Evolutionary conservation across 2,113 vertebrate species (phyloP).

Genomic region (Paradoxurus hermaphroditus): DNA sequence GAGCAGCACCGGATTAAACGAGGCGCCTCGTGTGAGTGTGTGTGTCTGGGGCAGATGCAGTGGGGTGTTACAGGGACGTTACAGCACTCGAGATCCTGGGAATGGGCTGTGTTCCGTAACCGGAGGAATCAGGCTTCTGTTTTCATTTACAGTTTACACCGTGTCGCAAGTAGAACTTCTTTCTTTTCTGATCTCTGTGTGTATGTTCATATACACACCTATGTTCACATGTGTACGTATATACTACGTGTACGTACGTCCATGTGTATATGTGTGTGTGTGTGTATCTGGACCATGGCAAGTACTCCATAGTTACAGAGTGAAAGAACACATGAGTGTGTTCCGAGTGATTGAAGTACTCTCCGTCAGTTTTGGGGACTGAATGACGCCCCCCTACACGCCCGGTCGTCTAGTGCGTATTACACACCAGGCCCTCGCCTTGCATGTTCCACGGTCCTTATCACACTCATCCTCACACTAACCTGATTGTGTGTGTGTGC

Average conservation of each 20-base stretch:
- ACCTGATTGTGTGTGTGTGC: neutral
- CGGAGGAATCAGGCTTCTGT: neutral
- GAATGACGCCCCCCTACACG: neutral
- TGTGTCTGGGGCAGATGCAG: neutral
- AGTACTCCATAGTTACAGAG: neutral
- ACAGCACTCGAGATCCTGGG: neutral
- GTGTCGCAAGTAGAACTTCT: neutral
- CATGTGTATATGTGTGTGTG: neutral
- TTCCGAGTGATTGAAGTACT: neutral
- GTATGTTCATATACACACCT: accelerated
- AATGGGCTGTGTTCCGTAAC: neutral
- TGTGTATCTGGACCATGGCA: neutral
- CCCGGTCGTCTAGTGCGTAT: neutral
- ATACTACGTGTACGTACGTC: too few relatives aligned
- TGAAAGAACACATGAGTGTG: neutral
- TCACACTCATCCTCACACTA: neutral
- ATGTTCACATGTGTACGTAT: neutral
- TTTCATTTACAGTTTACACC: neutral
- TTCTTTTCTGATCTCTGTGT: neutral
- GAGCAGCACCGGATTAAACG: neutral
- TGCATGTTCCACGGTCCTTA: neutral
- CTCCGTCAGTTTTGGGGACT: neutral
- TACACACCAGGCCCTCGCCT: neutral
- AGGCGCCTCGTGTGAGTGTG: neutral
- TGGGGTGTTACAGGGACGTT: neutral